Percentiles rank a stretch among this genome's conserved stretches.
Evolutionary conservation across 1,140 invertebrate genomes (phyloP).

Genomic region (Vanessa tameamea): DNA sequence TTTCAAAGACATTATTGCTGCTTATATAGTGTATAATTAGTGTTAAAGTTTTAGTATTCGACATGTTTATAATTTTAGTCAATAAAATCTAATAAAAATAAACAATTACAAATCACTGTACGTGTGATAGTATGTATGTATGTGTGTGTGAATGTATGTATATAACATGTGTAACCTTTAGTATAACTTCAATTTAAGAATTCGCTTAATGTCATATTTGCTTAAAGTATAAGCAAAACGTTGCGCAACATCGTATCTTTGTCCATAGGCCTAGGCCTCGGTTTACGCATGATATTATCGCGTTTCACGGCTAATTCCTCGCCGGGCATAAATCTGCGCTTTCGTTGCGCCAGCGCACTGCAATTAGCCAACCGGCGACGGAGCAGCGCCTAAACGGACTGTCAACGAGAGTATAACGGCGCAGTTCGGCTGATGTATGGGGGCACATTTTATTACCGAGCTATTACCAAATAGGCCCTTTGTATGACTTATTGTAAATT

Average conservation of each 20-base stretch:
- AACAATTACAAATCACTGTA: too few species aligned
- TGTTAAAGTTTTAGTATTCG: too few species aligned
- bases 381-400: constrained; percentile 29
- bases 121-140: too few species aligned
- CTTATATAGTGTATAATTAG: too few species aligned
- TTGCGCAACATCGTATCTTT: background rate
- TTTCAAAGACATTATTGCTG: too few species aligned
- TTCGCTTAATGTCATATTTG: background rate
- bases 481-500: background rate
- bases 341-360: constrained; percentile 31
- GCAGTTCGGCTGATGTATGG: constrained; percentile 34
- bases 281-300: constrained; percentile 15
- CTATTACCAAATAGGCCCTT: background rate
- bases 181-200: too few species aligned
- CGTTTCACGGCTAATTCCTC: constrained; percentile 27
- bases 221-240: background rate
- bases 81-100: too few species aligned
- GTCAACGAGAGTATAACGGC: constrained; percentile 25
- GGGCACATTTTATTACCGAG: constrained; percentile 28
- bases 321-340: constrained; percentile 35
- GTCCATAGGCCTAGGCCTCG: background rate
- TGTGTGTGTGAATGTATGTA: too few species aligned
- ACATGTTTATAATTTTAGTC: too few species aligned
- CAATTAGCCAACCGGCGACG: constrained; percentile 46
- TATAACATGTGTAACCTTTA: too few species aligned